These are phyloP conservation scores for Trileptium ribeirensis DNA, from an alignment of 2,888 invertebrate species.

Conservation along the genomic window DNA sequence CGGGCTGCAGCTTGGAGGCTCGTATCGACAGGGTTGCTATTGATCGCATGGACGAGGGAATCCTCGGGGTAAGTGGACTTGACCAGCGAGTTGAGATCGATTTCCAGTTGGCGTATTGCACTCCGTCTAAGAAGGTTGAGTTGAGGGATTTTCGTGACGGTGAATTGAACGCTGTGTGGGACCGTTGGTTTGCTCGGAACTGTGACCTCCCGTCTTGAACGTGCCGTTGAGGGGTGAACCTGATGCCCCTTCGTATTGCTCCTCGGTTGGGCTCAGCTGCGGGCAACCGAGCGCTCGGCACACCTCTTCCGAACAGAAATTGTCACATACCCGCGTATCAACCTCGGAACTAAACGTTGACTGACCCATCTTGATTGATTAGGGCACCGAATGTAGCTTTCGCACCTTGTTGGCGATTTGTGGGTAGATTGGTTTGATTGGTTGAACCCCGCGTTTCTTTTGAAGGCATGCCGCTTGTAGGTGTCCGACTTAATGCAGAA, in stretches of 20 bases:
- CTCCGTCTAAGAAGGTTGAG: not conserved
- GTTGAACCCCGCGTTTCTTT: no score
- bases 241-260: not conserved
- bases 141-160: not conserved
- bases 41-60: not conserved
- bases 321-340: no score
- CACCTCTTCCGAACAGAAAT: not conserved
- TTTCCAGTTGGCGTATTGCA: not conserved
- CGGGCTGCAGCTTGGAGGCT: slow-evolving; percentile 2
- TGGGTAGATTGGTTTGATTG: no score
- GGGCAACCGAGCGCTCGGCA: not conserved
- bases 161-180: slow-evolving; percentile 9
- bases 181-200: no score
- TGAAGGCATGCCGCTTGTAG: no score
- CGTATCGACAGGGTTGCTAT: slow-evolving; percentile 7
- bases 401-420: no score
- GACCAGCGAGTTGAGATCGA: not conserved
- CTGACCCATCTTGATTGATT: no score
- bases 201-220: no score
- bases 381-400: no score
- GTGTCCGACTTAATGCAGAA: no score
- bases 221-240: not conserved
- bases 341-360: no score
- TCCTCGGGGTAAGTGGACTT: not conserved
- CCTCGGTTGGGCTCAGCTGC: not conserved